Evolutionary conservation across 2,888 invertebrate species (phyloP).

Genomic region (Eupithecia centaureata): DNA sequence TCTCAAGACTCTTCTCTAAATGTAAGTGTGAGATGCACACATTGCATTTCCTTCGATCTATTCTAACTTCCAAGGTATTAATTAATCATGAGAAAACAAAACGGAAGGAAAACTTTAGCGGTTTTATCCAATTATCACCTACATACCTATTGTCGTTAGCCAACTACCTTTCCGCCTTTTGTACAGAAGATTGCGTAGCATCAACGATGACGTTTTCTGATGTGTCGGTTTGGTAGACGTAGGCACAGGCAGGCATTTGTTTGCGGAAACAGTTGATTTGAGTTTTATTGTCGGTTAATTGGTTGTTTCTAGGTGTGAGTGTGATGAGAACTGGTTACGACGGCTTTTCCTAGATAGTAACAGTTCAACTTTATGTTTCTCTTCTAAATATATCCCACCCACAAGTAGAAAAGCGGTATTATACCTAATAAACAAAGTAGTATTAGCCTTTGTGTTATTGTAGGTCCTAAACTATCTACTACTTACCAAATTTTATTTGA

Average conservation of each 20-base stretch:
- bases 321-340: not conserved
- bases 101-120: not conserved
- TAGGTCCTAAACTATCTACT: too few relatives aligned
- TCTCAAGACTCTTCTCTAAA: constrained; percentile 15
- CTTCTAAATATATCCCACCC: too few relatives aligned
- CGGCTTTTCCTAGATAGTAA: not conserved
- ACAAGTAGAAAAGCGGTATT: not conserved
- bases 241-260: not conserved
- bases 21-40: constrained; percentile 19
- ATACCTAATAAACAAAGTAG: too few relatives aligned
- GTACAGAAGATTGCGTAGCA: not conserved
- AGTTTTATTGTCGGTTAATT: not conserved
- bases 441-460: too few relatives aligned
- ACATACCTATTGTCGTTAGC: not conserved
- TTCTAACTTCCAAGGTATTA: not conserved
- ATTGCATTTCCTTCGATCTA: constrained; percentile 29
- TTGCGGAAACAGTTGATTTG: constrained; percentile 8
- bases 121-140: not conserved
- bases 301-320: not conserved
- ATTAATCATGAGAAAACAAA: not conserved
- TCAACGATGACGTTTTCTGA: constrained; percentile 1
- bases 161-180: not conserved
- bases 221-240: not conserved
- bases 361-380: too few relatives aligned
- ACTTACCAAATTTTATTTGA: too few relatives aligned